These are phyloP conservation scores for Aphelenchoides fujianensis DNA, from an alignment of 1,140 invertebrate species.

Conservation along the genomic window DNA sequence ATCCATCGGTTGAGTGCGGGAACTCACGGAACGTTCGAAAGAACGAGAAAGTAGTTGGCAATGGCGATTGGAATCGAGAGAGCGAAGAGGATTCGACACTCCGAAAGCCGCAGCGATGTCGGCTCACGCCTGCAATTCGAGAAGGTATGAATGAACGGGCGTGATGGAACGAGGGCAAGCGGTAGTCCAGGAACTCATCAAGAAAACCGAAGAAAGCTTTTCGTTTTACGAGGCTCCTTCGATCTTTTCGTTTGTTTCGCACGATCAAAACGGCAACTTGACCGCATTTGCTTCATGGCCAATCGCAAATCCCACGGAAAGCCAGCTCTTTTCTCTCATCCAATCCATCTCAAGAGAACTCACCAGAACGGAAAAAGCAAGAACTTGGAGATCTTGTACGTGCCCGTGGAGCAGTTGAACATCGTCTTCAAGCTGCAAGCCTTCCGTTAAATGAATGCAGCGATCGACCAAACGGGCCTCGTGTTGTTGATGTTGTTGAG, in stretches of 20 bases:
- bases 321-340: no score
- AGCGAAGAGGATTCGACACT: slow-evolving; percentile 53
- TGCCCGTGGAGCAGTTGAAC: slow-evolving; percentile 53
- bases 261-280: no score
- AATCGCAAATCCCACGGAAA: no score
- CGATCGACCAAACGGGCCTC: slow-evolving; percentile 41
- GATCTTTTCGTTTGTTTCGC: no score
- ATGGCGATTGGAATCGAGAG: slow-evolving; percentile 46
- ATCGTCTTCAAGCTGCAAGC: slow-evolving; percentile 51
- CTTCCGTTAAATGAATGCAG: background rate
- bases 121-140: slow-evolving; percentile 31
- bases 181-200: no score
- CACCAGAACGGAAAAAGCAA: slow-evolving; percentile 58
- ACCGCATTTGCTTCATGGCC: no score
- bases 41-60: slow-evolving; percentile 50
- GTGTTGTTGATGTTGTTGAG: slow-evolving; percentile 52
- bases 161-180: no score
- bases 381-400: slow-evolving; percentile 53
- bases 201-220: no score
- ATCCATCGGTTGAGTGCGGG: background rate
- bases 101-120: slow-evolving; percentile 49
- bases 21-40: slow-evolving; percentile 45
- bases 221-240: no score
- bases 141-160: no score
- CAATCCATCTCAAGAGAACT: no score